Evolutionary conservation across 2,888 invertebrate species (phyloP).

Genomic region (Caenorhabditis sp.): DNA sequence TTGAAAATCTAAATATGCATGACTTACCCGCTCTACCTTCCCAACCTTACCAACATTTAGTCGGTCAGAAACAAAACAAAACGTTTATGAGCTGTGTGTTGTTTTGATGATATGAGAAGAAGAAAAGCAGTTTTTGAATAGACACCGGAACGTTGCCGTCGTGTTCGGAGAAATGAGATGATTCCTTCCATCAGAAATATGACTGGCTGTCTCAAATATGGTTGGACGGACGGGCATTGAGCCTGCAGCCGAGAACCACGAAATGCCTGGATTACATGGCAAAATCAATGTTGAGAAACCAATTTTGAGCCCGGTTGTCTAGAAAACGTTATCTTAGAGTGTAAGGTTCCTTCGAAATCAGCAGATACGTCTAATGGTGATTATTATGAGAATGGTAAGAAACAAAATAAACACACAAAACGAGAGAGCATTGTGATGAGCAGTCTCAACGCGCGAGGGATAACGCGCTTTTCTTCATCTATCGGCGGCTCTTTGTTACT

Average conservation of each 20-base stretch:
- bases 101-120: conserved; percentile 41
- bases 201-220: conserved; percentile 57
- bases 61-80: conserved; percentile 58
- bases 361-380: not conserved
- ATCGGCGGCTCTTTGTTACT: conserved; percentile 63
- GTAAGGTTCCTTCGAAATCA: too few relatives aligned
- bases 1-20: conserved; percentile 60
- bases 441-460: conserved; percentile 46
- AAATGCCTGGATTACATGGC: conserved; percentile 60
- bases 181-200: conserved; percentile 54
- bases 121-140: conserved; percentile 30
- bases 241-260: conserved; percentile 20
- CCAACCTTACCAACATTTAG: conserved; percentile 26
- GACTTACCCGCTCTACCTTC: conserved; percentile 40
- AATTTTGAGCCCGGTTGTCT: conserved; percentile 49
- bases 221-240: conserved; percentile 10
- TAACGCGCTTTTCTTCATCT: conserved; percentile 62
- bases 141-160: conserved; percentile 25
- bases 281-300: conserved; percentile 50
- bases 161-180: conserved; percentile 61
- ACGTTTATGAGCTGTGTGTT: conserved; percentile 47
- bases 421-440: conserved; percentile 51
- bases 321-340: not conserved
- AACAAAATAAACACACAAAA: conserved; percentile 45
- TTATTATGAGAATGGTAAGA: conserved; percentile 33